Evolutionary conservation across 2,888 invertebrate genomes (phyloP).

Genomic region (Leucozona laternaria): DNA sequence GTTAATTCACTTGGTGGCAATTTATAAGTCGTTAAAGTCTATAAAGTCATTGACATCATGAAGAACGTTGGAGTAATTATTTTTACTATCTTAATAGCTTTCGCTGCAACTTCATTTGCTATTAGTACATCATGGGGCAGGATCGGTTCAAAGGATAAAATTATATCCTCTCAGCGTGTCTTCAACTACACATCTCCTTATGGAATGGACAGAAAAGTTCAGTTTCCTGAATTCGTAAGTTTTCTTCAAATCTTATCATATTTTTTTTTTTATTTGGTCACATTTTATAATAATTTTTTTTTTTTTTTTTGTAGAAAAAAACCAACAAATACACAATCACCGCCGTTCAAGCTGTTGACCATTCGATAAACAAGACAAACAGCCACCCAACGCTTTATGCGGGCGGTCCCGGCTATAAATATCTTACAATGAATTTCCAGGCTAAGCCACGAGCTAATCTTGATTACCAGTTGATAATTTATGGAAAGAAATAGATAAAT

Average conservation of each 20-base stretch:
- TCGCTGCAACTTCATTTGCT: slow-evolving; percentile 4
- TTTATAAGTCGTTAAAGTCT: not conserved
- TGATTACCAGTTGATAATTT: slow-evolving; percentile 4
- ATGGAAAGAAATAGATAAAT: slow-evolving; percentile 1
- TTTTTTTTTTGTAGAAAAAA: not conserved
- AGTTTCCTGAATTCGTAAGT: slow-evolving; percentile 24
- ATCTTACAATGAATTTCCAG: slow-evolving; percentile 1
- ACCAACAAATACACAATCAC: not conserved
- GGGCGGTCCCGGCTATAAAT: not conserved
- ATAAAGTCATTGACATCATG: slow-evolving; percentile 4
- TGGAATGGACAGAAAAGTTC: not conserved
- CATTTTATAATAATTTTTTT: not conserved
- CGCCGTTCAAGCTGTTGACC: not conserved
- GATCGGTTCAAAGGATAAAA: not conserved
- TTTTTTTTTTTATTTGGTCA: not conserved
- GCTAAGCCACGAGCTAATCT: not conserved
- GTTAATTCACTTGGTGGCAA: not conserved
- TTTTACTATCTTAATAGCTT: slow-evolving; percentile 2
- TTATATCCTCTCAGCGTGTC: not conserved
- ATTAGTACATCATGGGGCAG: not conserved
- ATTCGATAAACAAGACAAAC: slow-evolving; percentile 4
- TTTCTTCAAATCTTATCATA: not conserved
- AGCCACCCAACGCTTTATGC: not conserved
- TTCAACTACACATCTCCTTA: slow-evolving; percentile 3
- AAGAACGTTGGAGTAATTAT: slow-evolving; percentile 24